Evolutionary conservation across 1,140 invertebrate genomes (phyloP), one percentile per base, ranked within the genome.

Genomic region (Panulirus ornatus): DNA sequence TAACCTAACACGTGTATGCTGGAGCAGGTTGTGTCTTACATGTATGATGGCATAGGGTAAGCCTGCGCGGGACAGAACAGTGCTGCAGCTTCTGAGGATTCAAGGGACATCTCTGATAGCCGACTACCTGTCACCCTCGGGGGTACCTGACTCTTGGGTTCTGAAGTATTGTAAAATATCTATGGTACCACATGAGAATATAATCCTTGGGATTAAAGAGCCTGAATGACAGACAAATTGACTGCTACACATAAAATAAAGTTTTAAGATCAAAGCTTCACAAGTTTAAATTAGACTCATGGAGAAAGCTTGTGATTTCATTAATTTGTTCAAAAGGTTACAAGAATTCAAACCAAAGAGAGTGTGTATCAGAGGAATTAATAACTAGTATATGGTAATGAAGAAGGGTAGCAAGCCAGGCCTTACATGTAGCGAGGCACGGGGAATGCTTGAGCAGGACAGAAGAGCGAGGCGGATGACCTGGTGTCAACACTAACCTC

Each of bases 21-120:
- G 58, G 47, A 30, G 38, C 30, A 8, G 51, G 22, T 63, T 63
- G 36, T 36, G 19, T 36, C 88, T 91, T 93, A 95, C 95, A 94
- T 95, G 94, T 94, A 94, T 63, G 92, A 84, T 27, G 95, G 94
- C 71, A 94, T 93, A 71, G 94, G 94, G 88, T 81, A 93, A 51
- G 92, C 93, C 91, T 94, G 93, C 27, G 93, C 89, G 38, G 93
- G 92, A 90, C 93, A 94, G 27, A 94, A 70, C 34, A 93, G 54
- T 1, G 83, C 11, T 0, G 19, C 75, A 51, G 75, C 27, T 19
- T 40, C 11, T 8, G 22, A 42, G 2, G 30, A 27, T 14, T 54
- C 75, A 14, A 89, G 2, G 22, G 76, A 63, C 5, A 36, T 40
- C 44, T 89, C 87, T 16, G 78, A 89, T 9, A 89, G 78, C 9